These are phyloP conservation scores for Napeogenes sylphis DNA, from an alignment of 2,888 invertebrate genomes.

Conservation along the genomic window DNA sequence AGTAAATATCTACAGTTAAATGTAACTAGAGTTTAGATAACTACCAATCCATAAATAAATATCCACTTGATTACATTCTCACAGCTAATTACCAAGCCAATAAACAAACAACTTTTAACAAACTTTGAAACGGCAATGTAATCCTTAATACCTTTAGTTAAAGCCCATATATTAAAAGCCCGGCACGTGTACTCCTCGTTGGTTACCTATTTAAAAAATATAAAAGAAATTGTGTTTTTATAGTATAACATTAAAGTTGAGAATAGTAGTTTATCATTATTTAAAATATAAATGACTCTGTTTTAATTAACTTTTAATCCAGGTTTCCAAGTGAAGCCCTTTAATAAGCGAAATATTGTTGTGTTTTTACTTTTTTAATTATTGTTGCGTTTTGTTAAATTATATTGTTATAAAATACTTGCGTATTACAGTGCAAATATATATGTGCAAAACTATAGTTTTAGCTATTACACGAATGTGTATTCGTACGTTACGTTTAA, in stretches of 20 bases:
- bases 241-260: not conserved
- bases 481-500: no score
- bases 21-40: no score
- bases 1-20: no score
- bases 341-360: not conserved
- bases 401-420: no score
- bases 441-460: no score
- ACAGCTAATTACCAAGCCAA: not conserved
- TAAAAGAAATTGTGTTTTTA: not conserved
- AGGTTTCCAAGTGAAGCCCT: slow-evolving; percentile 11
- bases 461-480: no score
- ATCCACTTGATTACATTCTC: no score
- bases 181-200: not conserved
- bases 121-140: not conserved
- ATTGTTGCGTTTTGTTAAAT: no score
- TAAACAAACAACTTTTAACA: not conserved
- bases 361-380: no score
- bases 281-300: not conserved
- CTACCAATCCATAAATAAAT: no score
- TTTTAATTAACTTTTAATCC: slow-evolving; percentile 38
- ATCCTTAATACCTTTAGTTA: not conserved
- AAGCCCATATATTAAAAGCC: not conserved
- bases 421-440: no score
- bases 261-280: not conserved
- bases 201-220: not conserved